Evolutionary conservation across 2,113 vertebrate species (phyloP).

Genomic region (Ammospiza nelsoni): DNA sequence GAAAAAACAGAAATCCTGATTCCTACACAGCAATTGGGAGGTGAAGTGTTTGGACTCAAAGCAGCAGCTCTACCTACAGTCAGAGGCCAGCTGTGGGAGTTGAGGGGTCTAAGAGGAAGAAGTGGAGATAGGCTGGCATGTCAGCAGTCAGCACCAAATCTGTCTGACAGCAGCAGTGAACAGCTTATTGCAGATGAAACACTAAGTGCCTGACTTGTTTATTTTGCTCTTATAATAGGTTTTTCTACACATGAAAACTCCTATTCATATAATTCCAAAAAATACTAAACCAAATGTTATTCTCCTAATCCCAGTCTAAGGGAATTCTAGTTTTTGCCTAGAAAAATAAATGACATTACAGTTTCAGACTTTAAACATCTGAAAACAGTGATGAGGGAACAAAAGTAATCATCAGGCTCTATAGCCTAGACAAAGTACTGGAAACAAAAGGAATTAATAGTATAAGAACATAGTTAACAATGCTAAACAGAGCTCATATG

Average conservation of each 20-base stretch:
- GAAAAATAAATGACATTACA: neutral
- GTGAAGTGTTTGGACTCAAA: neutral
- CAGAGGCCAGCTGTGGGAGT: neutral
- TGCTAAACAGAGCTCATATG: neutral
- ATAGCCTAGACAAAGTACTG: neutral
- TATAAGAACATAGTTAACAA: neutral
- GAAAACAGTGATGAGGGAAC: neutral
- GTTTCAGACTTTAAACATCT: neutral
- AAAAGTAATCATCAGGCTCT: neutral
- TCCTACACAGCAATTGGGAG: neutral
- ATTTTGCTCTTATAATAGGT: neutral
- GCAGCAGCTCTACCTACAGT: neutral
- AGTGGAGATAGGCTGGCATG: neutral
- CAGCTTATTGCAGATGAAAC: neutral
- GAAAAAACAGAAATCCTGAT: neutral
- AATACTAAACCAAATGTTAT: neutral
- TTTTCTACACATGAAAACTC: neutral
- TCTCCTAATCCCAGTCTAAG: neutral
- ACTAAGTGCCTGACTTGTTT: neutral
- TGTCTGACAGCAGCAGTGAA: constrained; percentile 1
- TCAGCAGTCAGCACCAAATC: neutral
- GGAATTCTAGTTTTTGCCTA: neutral
- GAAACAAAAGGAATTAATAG: neutral
- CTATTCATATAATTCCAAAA: neutral
- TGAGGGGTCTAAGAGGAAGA: neutral